Evolutionary conservation across 2,113 vertebrate species (phyloP).

Genomic region (Rynchops niger): DNA sequence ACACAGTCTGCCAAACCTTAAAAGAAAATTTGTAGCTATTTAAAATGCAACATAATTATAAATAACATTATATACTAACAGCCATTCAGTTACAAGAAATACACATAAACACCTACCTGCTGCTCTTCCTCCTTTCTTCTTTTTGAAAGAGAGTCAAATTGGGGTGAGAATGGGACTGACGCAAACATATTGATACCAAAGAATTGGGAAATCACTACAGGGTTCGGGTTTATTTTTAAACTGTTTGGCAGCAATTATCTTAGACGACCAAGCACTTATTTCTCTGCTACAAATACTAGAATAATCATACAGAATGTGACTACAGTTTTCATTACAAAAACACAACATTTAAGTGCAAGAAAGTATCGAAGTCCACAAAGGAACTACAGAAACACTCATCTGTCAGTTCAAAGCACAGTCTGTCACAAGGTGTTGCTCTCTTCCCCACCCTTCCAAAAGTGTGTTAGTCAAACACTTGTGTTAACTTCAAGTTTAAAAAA

Average conservation of each 20-base stretch:
- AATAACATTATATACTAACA: not conserved
- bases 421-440: not conserved
- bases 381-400: not conserved
- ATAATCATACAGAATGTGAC: not conserved
- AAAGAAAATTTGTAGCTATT: constrained; percentile 39
- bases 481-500: not conserved
- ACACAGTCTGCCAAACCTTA: constrained; percentile 89
- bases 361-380: not conserved
- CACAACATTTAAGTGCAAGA: not conserved
- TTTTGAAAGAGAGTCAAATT: not conserved
- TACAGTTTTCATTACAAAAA: not conserved
- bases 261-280: not conserved
- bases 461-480: not conserved
- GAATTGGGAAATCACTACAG: not conserved
- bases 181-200: not conserved
- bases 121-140: not conserved
- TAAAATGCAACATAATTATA: not conserved
- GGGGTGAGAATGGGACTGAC: not conserved
- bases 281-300: not conserved
- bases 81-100: not conserved
- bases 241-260: not conserved
- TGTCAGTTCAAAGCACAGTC: not conserved
- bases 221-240: not conserved
- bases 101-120: not conserved
- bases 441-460: not conserved